Evolutionary conservation across 2,113 vertebrate genomes (phyloP), one percentile per base, ranked within the genome.

Genomic region (Gobius niger): DNA sequence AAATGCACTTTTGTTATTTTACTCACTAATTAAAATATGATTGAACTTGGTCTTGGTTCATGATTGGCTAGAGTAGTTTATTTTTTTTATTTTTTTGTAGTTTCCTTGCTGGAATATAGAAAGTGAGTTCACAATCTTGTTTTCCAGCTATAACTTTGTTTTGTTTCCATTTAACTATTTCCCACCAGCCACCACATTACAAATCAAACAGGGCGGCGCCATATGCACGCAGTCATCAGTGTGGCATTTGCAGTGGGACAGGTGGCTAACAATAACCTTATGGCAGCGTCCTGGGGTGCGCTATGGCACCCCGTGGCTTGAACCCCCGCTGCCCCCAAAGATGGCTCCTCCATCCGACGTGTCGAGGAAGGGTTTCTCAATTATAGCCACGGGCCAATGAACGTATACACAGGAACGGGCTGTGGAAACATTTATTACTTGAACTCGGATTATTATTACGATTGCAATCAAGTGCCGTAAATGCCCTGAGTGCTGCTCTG

Each of bases 211-310:
- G n/a, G n/a, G 24, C 24, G 1, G 3, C 3, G 24, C 24, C 24
- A 18, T 16, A 16, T 16, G 7, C 16, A n/a, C 9, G 3, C 24
- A 80, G 68, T 63, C 42, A 63, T 10, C 13, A 61, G 2, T 0
- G 6, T 75, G 49, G 73, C 61, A 75, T 70, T 77, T 81, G 41
- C n/a, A n/a, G n/a, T 46, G 52, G 69, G 66, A 79, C 66, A 72
- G 66, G 64, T 63, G 66, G 63, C 3, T 73, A 69, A 67, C 66
- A 63, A 34, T 47, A 50, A 44, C 10, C 47, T 4, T 68, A 6
- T 53, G 16, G 24, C 65, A 34, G 6, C 52, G n/a, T 42, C n/a
- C 47, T n/a, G 44, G 40, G 9, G 11, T 59, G 10, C 9, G 11
- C 52, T 34, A n/a, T 24, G 24, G 70, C 52, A 40, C 41, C 47